phyloP scores from a whole-genome alignment of 2,888 invertebrate genomes.

The Clepsis dumicolana region DNA sequence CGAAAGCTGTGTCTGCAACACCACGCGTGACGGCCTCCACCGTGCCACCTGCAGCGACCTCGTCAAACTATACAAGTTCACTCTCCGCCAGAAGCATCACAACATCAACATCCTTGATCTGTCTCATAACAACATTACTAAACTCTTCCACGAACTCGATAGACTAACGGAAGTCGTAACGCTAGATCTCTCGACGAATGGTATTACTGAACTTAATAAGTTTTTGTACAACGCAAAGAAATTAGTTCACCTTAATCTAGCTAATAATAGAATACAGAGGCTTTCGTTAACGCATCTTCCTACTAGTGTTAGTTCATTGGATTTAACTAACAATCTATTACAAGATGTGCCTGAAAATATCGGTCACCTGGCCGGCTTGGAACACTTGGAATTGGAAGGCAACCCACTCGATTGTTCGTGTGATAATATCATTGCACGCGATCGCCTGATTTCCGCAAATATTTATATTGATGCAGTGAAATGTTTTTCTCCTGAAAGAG shows the following conservation, averaged over 20 bases:
- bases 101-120: conserved; percentile 87
- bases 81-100: conserved; percentile 79
- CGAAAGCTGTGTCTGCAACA: conserved; percentile 84
- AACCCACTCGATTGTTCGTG: conserved; percentile 91
- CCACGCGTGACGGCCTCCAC: conserved; percentile 89
- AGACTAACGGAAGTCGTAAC: conserved; percentile 87
- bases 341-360: conserved; percentile 87
- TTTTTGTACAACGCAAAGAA: conserved; percentile 86
- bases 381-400: conserved; percentile 88
- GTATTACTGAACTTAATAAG: conserved; percentile 85
- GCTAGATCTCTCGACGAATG: conserved; percentile 88
- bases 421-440: conserved; percentile 87
- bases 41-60: conserved; percentile 89
- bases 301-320: conserved; percentile 86
- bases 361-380: conserved; percentile 82
- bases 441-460: conserved; percentile 84
- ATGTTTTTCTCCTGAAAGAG: conserved; percentile 84
- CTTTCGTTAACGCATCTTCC: conserved; percentile 85
- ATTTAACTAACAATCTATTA: conserved; percentile 88
- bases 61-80: conserved; percentile 90
- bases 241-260: conserved; percentile 86
- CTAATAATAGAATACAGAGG: conserved; percentile 86
- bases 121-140: conserved; percentile 87
- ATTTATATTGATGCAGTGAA: conserved; percentile 84
- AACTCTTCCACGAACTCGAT: conserved; percentile 84